A percentile compares a stretch with the other conserved stretches of the same genome.
These are phyloP conservation scores for Ophion obscuratus DNA, from an alignment of 2,888 invertebrate genomes.

Conservation along the genomic window DNA sequence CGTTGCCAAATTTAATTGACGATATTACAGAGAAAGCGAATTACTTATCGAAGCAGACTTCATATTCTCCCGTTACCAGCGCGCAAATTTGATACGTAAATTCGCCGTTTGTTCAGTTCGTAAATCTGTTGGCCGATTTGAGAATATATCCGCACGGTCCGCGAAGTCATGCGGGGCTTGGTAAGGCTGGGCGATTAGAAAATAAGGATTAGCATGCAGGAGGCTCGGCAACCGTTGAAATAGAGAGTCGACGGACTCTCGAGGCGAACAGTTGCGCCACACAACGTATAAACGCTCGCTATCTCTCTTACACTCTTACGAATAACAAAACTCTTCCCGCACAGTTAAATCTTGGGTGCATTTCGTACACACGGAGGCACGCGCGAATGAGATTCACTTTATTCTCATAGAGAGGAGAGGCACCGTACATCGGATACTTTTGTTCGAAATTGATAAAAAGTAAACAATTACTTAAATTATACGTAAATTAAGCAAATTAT, in stretches of 20 bases:
- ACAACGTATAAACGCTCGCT: constrained; percentile 15
- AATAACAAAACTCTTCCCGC: constrained; percentile 53
- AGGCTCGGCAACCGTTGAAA: constrained; percentile 63
- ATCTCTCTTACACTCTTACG: constrained; percentile 37
- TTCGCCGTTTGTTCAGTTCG: background rate
- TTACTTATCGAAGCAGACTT: background rate
- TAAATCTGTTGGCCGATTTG: constrained; percentile 5
- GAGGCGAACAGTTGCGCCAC: constrained; percentile 52
- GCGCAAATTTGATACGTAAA: background rate
- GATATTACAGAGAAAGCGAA: background rate
- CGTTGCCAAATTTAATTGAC: too few relatives aligned
- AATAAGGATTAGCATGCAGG: constrained; percentile 80
- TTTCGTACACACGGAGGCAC: constrained; percentile 27
- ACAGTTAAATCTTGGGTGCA: constrained; percentile 16
- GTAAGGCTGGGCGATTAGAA: constrained; percentile 76
- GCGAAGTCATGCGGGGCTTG: constrained; percentile 43
- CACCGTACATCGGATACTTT: too few relatives aligned
- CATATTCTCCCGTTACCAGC: background rate
- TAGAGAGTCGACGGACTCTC: constrained; percentile 61
- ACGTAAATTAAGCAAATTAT: too few relatives aligned
- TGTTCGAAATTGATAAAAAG: too few relatives aligned
- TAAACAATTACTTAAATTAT: background rate
- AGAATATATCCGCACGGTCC: constrained; percentile 24
- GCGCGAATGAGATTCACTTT: constrained; percentile 25
- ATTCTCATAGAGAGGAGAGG: background rate